phyloP scores from a whole-genome alignment of 2,797 vertebrate species.

The Onychomys leucogaster region DNA sequence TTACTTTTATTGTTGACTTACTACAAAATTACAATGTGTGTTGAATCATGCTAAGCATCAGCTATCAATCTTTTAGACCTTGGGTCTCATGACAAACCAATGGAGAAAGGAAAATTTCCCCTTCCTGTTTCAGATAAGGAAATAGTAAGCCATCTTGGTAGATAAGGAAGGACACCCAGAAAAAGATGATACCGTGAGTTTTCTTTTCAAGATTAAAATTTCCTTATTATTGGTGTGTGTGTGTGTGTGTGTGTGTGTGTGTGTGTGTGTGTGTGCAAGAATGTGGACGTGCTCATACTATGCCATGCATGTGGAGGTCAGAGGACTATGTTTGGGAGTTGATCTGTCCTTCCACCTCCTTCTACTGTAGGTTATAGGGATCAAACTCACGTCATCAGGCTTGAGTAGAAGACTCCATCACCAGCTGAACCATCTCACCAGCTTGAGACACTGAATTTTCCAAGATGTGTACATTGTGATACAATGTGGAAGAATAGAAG shows the following conservation, averaged over 20 bases:
- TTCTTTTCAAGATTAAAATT: not conserved
- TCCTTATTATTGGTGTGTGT: not conserved
- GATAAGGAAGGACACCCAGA: not conserved
- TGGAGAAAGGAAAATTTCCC: not conserved
- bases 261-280: not conserved
- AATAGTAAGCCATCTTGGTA: not conserved
- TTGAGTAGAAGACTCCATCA: not conserved
- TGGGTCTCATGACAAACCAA: not conserved
- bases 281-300: not conserved
- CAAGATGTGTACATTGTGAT: not conserved
- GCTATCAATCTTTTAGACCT: not conserved
- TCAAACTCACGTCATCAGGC: not conserved
- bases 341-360: not conserved
- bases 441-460: not conserved
- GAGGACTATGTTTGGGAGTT: not conserved
- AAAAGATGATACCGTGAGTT: not conserved
- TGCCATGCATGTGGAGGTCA: not conserved
- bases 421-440: not conserved
- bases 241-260: not conserved
- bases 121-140: not conserved
- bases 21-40: not conserved
- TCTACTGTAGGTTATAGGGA: too few relatives aligned
- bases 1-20: slow-evolving; percentile 9
- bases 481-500: not conserved
- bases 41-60: not conserved